Percentiles rank a stretch among this genome's conserved stretches.
Conservation (phyloP, 2,888 invertebrate species). For the Barypeithes pellucidus region DNA sequence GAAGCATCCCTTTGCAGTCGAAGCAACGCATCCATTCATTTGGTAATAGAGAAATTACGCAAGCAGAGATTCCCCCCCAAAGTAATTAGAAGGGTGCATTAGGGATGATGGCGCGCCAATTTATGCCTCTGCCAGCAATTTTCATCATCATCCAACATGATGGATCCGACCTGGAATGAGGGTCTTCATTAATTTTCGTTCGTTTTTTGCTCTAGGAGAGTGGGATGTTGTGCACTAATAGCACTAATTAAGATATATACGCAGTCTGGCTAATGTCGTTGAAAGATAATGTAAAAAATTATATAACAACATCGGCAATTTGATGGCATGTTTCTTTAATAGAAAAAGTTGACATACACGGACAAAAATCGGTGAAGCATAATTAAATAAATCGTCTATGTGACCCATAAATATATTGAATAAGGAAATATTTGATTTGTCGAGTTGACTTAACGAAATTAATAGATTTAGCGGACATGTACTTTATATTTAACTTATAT, state of each 20-base stretch:
- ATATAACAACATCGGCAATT: neutral
- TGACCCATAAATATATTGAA: too few species aligned
- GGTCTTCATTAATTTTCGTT: slow-evolving; percentile 49
- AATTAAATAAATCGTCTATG: too few species aligned
- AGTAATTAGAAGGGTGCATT: slow-evolving; percentile 53
- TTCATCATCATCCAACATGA: slow-evolving; percentile 44
- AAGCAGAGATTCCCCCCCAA: slow-evolving; percentile 37
- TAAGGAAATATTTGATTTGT: too few species aligned
- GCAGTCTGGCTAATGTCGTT: neutral
- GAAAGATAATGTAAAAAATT: slow-evolving; percentile 9
- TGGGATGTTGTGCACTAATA: slow-evolving; percentile 17
- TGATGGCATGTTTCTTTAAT: neutral
- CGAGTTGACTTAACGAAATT: too few species aligned
- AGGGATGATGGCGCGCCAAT: slow-evolving; percentile 46
- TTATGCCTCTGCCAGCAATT: slow-evolving; percentile 46
- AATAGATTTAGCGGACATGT: too few species aligned
- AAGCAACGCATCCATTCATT: slow-evolving; percentile 37
- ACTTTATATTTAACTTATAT: too few species aligned
- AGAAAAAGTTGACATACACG: neutral
- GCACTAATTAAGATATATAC: slow-evolving; percentile 21
- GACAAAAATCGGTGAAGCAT: too few species aligned
- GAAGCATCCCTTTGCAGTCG: slow-evolving; percentile 5
- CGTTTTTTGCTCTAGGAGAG: slow-evolving; percentile 35
- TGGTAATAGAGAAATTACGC: slow-evolving; percentile 44
- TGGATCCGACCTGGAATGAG: slow-evolving; percentile 44